Base-by-base conservation (phyloP, 2,113 vertebrate species). In the Channa argus region DNA sequence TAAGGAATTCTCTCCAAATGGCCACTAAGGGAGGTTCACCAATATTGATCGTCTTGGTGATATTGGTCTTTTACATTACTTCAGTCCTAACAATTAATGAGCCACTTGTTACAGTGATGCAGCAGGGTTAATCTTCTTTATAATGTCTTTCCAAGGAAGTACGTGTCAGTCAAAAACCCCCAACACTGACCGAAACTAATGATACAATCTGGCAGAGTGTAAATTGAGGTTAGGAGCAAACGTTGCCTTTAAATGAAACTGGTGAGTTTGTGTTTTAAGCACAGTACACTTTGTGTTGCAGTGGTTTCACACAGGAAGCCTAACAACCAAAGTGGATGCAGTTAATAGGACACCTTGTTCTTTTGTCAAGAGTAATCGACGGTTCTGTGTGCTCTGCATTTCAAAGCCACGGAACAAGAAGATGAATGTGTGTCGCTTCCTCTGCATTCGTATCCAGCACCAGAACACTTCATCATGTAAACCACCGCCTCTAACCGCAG, bases 191-290 rank as follows among this genome's bases (percentile, higher is more conserved):
- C 52, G 10, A 58, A 37, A 36, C 61, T 70, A 68, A 56, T 3
- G 0, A 68, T 14, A 58, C 61, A 62, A 63, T 71, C 24, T 46
- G 49, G 33, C 37, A 39, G 53, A 46, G 74, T 61, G 39, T 24
- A 50, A 61, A 56, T 58, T 34, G 55, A 77, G 43, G 8, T 71
- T 34, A 8, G 5, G 3, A 0, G 13, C 24, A 24, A 24, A 24
- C 24, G 24, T 24, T 24, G 24, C 24, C 24, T 24, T 24, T 24
- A 1, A 24, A 24, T 24, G 24, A 24, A 24, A 24, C 24, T 24
- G 24, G 24, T 24, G 24, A 24, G 24, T 24, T 24, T 24, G 24
- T 24, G 24, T 24, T 1, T 24, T 24, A 24, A 24, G 24, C 24
- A 24, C 24, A 24, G 24, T 24, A 24, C 24, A 24, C 24, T 24